Base-by-base conservation (phyloP, 2,888 invertebrate genomes). In the Erebia palarica region DNA sequence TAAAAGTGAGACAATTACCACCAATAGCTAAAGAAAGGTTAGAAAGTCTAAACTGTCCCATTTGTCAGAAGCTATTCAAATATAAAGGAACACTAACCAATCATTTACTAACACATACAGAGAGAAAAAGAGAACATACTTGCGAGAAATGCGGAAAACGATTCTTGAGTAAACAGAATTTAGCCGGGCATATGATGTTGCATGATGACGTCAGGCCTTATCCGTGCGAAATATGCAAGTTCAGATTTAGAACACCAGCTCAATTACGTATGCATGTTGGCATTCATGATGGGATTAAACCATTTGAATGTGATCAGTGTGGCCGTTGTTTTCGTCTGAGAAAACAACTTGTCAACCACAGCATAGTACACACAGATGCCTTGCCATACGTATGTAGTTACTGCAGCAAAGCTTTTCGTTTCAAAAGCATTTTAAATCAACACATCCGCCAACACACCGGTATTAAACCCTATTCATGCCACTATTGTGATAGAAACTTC, bases 321-420 rank as follows among this genome's bases (percentile, higher is more conserved):
- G 92, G 91, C 0, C 77, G 90, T 0, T 87, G 89, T 70, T 93
- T 92, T 65, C 90, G 96, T 11, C 95, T 96, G 74, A 94, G 95
- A 68, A 95, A 96, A 51, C 96, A 96, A 16, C 86, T 96, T 68
- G 94, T 95, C 61, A 95, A 96, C 21, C 97, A 97, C 81, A 95
- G 95, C 80, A 94, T 96, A 47, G 95, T 96, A 21, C 97, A 97
- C 77, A 96, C 96, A 0, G 96, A 96, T 9, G 95, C 95, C 0
- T 96, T 96, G 95, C 97, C 97, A 0, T 96, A 95, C 77, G 93
- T 95, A 3, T 97, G 97, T 78, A 95, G 95, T 79, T 96, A 95
- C 82, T 97, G 97, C 80, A 95, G 95, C 16, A 96, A 96, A 87
- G 94, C 94, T n/a, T 97, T 96, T 82, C 91, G 96, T 44, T 97